Percentiles rank a stretch among this genome's conserved stretches.
phyloP scores from a whole-genome alignment of 2,888 invertebrate genomes.

The Isoperla grammatica region DNA sequence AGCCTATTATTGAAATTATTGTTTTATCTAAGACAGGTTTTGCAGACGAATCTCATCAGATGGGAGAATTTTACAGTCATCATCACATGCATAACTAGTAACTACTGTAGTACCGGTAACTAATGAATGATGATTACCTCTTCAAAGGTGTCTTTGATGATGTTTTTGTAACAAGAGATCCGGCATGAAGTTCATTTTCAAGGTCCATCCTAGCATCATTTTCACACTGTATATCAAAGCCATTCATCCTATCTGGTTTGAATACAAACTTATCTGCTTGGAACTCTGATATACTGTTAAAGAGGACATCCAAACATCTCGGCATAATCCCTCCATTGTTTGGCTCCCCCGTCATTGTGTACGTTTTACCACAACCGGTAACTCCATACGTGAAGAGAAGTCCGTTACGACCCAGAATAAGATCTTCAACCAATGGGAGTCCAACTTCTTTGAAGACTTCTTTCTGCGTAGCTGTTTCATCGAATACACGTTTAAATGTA shows the following conservation, averaged over 20 bases:
- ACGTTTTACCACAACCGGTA: slow-evolving; percentile 97
- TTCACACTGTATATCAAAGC: slow-evolving; percentile 85
- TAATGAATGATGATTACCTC: too few species aligned
- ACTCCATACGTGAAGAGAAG: slow-evolving; percentile 96
- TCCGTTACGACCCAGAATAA: slow-evolving; percentile 86
- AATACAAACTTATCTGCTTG: slow-evolving; percentile 88
- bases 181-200: slow-evolving; percentile 52
- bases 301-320: slow-evolving; percentile 82
- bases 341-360: slow-evolving; percentile 82
- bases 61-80: too few species aligned
- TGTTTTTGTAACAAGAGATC: slow-evolving; percentile 41
- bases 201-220: slow-evolving; percentile 80
- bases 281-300: slow-evolving; percentile 77
- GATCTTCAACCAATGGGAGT: slow-evolving; percentile 76
- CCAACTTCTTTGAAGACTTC: slow-evolving; percentile 80
- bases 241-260: slow-evolving; percentile 89
- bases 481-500: slow-evolving; percentile 81
- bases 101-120: too few species aligned
- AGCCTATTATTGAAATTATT: too few species aligned
- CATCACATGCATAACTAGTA: too few species aligned
- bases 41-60: too few species aligned
- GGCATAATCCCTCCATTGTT: slow-evolving; percentile 82
- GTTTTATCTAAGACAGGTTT: too few species aligned
- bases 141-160: slow-evolving; percentile 37
- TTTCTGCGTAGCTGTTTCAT: slow-evolving; percentile 69